A percentile compares a stretch with the other conserved stretches of the same genome.
These are phyloP conservation scores for Muntiacus muntjak DNA, from an alignment of 2,113 vertebrate genomes.

Conservation along the genomic window DNA sequence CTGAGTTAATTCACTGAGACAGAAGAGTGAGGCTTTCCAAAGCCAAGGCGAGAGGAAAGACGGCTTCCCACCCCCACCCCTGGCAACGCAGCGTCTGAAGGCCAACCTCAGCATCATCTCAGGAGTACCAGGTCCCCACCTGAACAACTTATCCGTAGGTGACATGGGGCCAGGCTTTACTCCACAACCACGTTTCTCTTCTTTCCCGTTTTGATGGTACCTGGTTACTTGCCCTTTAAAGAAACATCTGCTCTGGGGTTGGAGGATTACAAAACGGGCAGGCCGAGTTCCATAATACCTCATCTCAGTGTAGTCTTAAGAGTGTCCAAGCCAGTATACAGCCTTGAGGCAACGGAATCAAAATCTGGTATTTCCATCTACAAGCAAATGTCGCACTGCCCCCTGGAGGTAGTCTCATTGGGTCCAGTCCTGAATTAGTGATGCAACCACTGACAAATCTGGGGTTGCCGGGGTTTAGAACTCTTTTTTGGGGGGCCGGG, in stretches of 20 bases:
- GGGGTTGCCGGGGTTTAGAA: neutral
- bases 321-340: neutral
- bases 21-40: slow-evolving; percentile 11
- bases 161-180: neutral
- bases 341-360: neutral
- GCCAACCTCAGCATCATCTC: neutral
- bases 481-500: neutral
- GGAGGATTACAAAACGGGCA: neutral
- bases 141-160: neutral
- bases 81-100: neutral
- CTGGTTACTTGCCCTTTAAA: rapidly evolving
- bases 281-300: neutral
- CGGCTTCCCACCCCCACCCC: neutral
- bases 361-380: neutral
- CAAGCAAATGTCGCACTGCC: neutral
- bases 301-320: neutral
- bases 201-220: neutral
- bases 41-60: slow-evolving; percentile 38
- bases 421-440: neutral
- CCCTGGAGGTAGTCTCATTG: neutral
- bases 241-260: neutral
- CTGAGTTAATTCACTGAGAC: neutral
- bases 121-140: neutral
- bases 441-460: neutral
- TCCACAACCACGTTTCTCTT: neutral